Base-by-base conservation (phyloP, 2,797 vertebrate species). In the Phyllotis vaccarum region DNA sequence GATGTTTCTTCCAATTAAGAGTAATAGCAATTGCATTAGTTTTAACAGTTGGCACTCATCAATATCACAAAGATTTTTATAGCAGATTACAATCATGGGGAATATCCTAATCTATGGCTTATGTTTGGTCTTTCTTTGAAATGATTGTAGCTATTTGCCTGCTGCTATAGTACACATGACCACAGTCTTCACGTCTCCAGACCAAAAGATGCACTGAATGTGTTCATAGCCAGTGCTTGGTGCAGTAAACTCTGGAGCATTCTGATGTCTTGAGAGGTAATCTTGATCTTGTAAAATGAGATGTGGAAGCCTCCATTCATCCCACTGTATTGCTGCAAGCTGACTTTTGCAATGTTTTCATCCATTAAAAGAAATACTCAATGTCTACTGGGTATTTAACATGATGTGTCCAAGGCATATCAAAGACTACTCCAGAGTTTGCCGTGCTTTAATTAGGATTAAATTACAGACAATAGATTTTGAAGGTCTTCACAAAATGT, bases 181-280 rank as follows among this genome's bases (percentile, higher is more conserved):
- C 49, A 40, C 19, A 17, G 21, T 49, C 68, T 91, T 95, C 66
- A 91, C 75, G 19, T 49, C 49, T 95, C 49, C 62, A 72, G 81
- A 90, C 89, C 86, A 95, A 89, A 94, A 29, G 43, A 89, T 70
- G 40, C 79, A 52, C 74, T 91, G 81, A 79, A 76, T 92, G 62
- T 93, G 96, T 97, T 90, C 60, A 82, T 86, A 90, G 58, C 54
- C 24, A 14, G 31, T 49, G 66, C 75, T 89, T 22, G 93, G 60
- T 49, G 60, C 64, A 91, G 81, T 86, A 91, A 79, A 56, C 58
- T 78, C 83, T 88, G 43, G 68, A n/a, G 90, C 86, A 90, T 94
- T 90, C 72, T 52, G 29, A 52, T 93, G 66, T 92, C 85, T 82
- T 68, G 27, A 95, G 56, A 92, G 83, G 93, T 46, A 68, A 68